Base-by-base conservation (phyloP, 1,140 invertebrate genomes). In the Drosophila athabasca region DNA sequence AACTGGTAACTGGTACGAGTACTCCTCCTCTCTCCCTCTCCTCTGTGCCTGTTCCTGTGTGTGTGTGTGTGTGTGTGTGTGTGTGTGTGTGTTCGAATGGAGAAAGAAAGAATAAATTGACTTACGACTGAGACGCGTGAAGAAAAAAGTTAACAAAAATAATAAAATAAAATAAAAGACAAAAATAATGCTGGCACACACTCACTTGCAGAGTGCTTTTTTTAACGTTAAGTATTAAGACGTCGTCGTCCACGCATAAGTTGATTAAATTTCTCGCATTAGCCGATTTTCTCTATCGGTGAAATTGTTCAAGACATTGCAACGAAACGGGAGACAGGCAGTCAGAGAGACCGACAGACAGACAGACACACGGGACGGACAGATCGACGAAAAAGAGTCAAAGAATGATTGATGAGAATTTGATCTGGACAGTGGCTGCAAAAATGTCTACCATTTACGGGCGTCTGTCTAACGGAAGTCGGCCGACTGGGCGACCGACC, bases 261-360 rank as follows among this genome's bases (percentile, higher is more conserved):
- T 85, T 84, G 77, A 84, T 84, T 85, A 84, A 83, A 84, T 84
- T 84, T 84, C 81, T 84, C 81, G 81, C 81, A 80, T 80, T 85
- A 81, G 54, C 77, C 81, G 65, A 84, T 84, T 84, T 84, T 85
- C 80, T 76, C 77, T 54, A 71, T 58, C 61, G 61, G 80, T 55
- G 81, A 84, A 84, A 85, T 73, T 84, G 60, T 72, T 54, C 35
- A 39, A 39, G 35, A 13, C 35, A 13, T 39, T 39, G 35, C 35
- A 39, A 39, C 35, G 35, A 39, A 54, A 46, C 44, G 45, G 45
- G 22, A 60, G 15, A 45, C 55, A 39, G 35, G 35, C 3, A 13
- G 35, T 5, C 8, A 3, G 31, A 9, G 8, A 31, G 31, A 31
- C n/a, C 13, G 35, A 13, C 11, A 4, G 11, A 4, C 35, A 13